Percentiles rank a stretch among this genome's conserved stretches.
These are phyloP conservation scores for Vanacampus margaritifer DNA, from an alignment of 2,113 vertebrate genomes.

Conservation along the genomic window DNA sequence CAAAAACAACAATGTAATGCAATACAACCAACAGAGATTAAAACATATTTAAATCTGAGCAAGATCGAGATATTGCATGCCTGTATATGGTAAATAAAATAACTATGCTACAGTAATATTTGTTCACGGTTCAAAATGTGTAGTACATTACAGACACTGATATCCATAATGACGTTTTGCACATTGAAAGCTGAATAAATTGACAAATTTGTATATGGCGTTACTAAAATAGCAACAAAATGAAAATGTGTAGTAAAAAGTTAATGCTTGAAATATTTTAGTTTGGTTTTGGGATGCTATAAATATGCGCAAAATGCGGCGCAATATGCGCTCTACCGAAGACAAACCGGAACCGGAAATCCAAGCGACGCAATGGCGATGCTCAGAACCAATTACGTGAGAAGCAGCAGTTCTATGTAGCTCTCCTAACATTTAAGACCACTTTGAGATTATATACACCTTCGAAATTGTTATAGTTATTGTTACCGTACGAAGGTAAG, in stretches of 20 bases:
- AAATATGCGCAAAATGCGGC: conserved; percentile 33
- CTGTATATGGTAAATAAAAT: neutral
- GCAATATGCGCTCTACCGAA: neutral
- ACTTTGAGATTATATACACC: neutral
- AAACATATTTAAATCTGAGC: too few relatives aligned
- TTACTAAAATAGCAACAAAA: too few relatives aligned
- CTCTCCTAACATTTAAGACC: neutral
- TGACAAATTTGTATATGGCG: too few relatives aligned
- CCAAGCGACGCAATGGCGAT: conserved; percentile 11
- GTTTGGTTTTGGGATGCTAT: neutral
- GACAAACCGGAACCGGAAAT: conserved; percentile 59
- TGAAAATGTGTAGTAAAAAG: neutral
- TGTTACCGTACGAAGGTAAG: conserved; percentile 46
- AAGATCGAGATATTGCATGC: neutral
- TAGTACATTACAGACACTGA: too few relatives aligned
- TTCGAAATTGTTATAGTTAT: conserved; percentile 1
- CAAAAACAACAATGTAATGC: too few relatives aligned
- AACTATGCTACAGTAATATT: too few relatives aligned
- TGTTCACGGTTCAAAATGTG: too few relatives aligned
- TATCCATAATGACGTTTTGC: too few relatives aligned
- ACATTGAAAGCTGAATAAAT: too few relatives aligned
- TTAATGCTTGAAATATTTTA: neutral
- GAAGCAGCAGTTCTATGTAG: conserved; percentile 10
- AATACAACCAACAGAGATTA: too few relatives aligned
- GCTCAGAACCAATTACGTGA: conserved; percentile 51